Conservation (phyloP, 2,797 vertebrate species). For the Myoxocephalus aenaeus region DNA sequence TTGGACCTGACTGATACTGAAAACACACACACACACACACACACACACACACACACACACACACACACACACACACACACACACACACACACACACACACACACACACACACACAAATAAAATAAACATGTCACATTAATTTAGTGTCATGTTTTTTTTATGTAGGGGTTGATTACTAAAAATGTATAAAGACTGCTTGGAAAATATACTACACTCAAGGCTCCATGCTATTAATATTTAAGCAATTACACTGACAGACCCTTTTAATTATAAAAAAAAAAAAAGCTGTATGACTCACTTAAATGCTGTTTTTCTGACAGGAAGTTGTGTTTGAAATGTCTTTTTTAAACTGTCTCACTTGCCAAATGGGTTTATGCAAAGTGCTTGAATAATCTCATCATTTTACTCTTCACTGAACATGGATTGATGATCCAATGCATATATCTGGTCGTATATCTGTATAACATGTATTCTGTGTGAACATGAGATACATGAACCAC, state of each 20-base stretch:
- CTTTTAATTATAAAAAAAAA: constrained; percentile 6
- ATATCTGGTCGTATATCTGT: background rate
- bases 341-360: background rate
- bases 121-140: background rate
- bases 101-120: too few relatives aligned
- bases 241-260: constrained; percentile 17
- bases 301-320: constrained; percentile 13
- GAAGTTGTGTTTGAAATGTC: constrained; percentile 9
- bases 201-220: background rate
- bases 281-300: background rate
- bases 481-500: background rate
- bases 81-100: too few relatives aligned
- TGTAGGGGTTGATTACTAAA: background rate
- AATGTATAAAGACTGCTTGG: background rate
- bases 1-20: constrained; percentile 6
- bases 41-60: too few relatives aligned
- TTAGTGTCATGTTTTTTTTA: background rate
- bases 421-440: background rate
- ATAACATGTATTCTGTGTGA: background rate
- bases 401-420: background rate
- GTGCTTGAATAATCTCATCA: background rate
- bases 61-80: too few relatives aligned
- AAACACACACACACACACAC: too few relatives aligned
- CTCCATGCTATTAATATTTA: constrained; percentile 22
- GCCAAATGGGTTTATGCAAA: constrained; percentile 4